A percentile compares a stretch with the other conserved stretches of the same genome.
Conservation (phyloP, 2,113 vertebrate species). For the Neolamprologus cancellatus region DNA sequence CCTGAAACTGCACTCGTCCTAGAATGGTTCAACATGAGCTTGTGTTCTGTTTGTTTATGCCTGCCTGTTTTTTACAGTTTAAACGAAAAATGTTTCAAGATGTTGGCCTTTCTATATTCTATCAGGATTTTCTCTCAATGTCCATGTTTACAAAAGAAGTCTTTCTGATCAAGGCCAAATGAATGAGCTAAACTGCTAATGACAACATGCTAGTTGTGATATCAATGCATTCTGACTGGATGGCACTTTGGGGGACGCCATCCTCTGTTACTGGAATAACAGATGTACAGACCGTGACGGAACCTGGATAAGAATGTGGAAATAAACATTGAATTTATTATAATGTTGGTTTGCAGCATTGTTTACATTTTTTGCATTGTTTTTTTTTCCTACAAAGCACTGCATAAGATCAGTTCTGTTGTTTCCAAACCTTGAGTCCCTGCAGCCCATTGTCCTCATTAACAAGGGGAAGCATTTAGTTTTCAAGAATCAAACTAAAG, state of each 20-base stretch:
- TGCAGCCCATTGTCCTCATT: neutral
- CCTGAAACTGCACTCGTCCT: conserved; percentile 61
- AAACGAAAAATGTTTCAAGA: conserved; percentile 22
- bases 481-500: neutral
- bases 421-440: neutral
- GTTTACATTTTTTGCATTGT: neutral
- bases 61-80: conserved; percentile 61
- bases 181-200: conserved; percentile 48
- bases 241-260: conserved; percentile 22
- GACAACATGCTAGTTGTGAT: conserved; percentile 35
- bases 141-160: conserved; percentile 71
- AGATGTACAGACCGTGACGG: conserved; percentile 56
- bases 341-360: neutral
- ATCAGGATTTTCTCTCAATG: conserved; percentile 62
- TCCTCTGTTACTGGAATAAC: conserved; percentile 61
- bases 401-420: neutral
- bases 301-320: conserved; percentile 68
- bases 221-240: conserved; percentile 38
- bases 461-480: neutral
- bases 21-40: conserved; percentile 59
- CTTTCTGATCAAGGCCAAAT: conserved; percentile 59
- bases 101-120: conserved; percentile 57
- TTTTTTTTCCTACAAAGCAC: neutral
- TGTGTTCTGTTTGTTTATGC: conserved; percentile 66
- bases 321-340: conserved; percentile 71